Evolutionary conservation across 2,113 vertebrate species (phyloP).

Genomic region (Ammodytes dubius): DNA sequence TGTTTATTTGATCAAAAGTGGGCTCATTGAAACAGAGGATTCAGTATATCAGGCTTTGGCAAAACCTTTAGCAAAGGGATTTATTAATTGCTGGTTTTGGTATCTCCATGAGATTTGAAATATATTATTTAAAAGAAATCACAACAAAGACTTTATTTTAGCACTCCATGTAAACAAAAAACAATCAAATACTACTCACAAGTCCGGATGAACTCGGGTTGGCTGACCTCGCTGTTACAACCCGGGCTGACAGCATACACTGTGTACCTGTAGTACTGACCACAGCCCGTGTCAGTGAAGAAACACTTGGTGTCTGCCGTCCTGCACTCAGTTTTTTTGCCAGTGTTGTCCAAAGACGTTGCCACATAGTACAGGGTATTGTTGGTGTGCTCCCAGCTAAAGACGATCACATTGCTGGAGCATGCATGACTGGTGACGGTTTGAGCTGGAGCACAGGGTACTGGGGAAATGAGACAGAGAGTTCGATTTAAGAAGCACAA

Average conservation of each 20-base stretch:
- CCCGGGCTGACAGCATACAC: conserved; percentile 72
- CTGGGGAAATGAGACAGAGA: conserved; percentile 53
- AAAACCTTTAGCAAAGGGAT: not conserved
- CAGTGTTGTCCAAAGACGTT: conserved; percentile 55
- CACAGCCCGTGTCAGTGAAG: conserved; percentile 80
- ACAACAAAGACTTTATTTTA: not conserved
- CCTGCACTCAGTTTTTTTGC: conserved; percentile 58
- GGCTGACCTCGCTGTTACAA: conserved; percentile 73
- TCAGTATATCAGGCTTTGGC: too few species aligned
- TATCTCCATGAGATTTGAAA: not conserved
- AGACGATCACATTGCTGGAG: conserved; percentile 76
- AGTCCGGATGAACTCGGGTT: conserved; percentile 50
- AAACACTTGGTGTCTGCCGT: conserved; percentile 76
- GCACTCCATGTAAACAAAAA: not conserved
- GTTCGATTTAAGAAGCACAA: not conserved
- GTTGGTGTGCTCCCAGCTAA: conserved; percentile 77
- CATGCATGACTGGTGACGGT: conserved; percentile 66
- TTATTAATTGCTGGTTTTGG: not conserved
- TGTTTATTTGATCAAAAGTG: too few species aligned
- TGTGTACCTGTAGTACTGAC: conserved; percentile 74
- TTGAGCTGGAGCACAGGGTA: conserved; percentile 80
- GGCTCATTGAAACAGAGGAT: too few species aligned
- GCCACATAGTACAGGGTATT: conserved; percentile 81
- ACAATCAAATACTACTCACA: conserved; percentile 62
- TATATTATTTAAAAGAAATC: not conserved